A percentile compares a stretch with the other conserved stretches of the same genome.
phyloP scores from a whole-genome alignment of 2,113 vertebrate species.

The Colius striatus region DNA sequence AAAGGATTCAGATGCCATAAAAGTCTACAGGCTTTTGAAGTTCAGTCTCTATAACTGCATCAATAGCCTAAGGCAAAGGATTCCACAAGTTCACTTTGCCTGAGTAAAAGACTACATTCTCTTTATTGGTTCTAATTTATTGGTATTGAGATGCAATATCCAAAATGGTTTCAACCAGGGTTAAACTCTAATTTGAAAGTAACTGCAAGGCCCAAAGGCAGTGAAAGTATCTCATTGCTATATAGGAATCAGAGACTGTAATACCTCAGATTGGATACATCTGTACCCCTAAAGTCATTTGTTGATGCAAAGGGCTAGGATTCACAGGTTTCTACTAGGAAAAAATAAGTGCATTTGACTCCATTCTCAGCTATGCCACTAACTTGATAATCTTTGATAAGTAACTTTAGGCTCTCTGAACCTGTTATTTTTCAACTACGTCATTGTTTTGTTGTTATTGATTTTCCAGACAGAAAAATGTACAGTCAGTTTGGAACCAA shows the following conservation, averaged over 20 bases:
- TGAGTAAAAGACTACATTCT: constrained; percentile 7
- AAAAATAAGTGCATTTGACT: not conserved
- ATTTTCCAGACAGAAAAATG: not conserved
- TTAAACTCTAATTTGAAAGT: constrained; percentile 8
- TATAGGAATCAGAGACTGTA: not conserved
- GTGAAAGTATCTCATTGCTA: not conserved
- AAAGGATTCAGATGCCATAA: constrained; percentile 23
- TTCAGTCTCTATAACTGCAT: not conserved
- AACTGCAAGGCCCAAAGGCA: not conserved
- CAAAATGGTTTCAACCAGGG: not conserved
- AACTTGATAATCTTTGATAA: not conserved
- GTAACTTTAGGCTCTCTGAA: not conserved
- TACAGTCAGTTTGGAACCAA: not conserved
- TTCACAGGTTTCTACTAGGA: not conserved
- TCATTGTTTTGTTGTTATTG: not conserved
- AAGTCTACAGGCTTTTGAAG: constrained; percentile 24
- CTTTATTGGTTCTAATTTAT: constrained; percentile 26
- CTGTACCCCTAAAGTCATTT: not conserved
- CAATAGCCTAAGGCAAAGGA: not conserved
- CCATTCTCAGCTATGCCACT: not conserved
- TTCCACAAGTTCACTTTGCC: not conserved
- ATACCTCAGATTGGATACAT: not conserved
- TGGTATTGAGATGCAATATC: not conserved
- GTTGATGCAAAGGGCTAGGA: not conserved
- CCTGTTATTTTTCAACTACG: not conserved